Evolutionary conservation across 2,888 invertebrate species (phyloP).

Genomic region (Dione juno): DNA sequence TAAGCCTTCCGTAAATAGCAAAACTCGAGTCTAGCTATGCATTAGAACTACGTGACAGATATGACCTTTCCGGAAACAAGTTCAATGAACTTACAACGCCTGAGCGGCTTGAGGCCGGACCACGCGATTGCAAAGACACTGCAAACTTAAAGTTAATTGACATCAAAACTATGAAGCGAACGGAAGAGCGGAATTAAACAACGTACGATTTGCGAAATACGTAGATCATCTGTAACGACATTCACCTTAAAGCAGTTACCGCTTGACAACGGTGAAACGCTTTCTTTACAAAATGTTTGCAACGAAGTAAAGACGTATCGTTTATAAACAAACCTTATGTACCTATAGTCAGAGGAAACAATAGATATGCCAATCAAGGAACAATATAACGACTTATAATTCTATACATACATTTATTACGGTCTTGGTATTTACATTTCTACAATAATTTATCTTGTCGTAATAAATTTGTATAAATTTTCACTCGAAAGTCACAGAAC

Average conservation of each 20-base stretch:
- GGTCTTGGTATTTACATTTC: neutral
- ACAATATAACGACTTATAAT: neutral
- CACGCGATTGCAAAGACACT: conserved; percentile 41
- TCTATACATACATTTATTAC: neutral
- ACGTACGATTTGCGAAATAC: conserved; percentile 53
- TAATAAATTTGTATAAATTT: neutral
- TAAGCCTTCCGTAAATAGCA: neutral
- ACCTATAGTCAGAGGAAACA: conserved; percentile 58
- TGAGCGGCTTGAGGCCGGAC: conserved; percentile 38
- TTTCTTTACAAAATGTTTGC: conserved; percentile 53
- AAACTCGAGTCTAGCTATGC: conserved; percentile 13
- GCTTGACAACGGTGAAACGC: conserved; percentile 53
- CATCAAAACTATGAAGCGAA: conserved; percentile 52
- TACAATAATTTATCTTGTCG: neutral
- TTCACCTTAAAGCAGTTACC: conserved; percentile 44
- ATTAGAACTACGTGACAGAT: conserved; percentile 32
- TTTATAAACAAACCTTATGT: conserved; percentile 71
- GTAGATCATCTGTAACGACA: conserved; percentile 54
- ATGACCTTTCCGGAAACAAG: conserved; percentile 46
- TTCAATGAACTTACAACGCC: conserved; percentile 48
- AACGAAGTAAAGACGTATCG: conserved; percentile 64
- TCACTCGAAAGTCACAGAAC: neutral
- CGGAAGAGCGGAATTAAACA: conserved; percentile 54
- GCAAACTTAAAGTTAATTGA: conserved; percentile 55
- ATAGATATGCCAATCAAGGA: conserved; percentile 35